phyloP scores from a whole-genome alignment of 2,113 vertebrate species.

The zebrafish (Danio rerio) region GRCz12tu NC_133196.1:19778501-19779000 shows the following conservation, averaged over 20 bases:
- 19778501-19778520: conserved; percentile 90
- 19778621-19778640: conserved; percentile 71
- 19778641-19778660: conserved; percentile 69
- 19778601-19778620: conserved; percentile 72
- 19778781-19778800: conserved; percentile 36
- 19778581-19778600: conserved; percentile 68
- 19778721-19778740: conserved; percentile 44
- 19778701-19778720: conserved; percentile 51
- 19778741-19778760: conserved; percentile 57
- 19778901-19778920: conserved; percentile 23
- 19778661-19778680: conserved; percentile 67
- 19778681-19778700: conserved; percentile 70
- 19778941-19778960: conserved; percentile 53
- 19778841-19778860: not conserved
- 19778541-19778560: conserved; percentile 91
- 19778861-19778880: conserved; percentile 34
- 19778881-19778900: conserved; percentile 42
- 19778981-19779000: conserved; percentile 76
- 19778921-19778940: conserved; percentile 23
- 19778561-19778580: conserved; percentile 76
- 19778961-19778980: conserved; percentile 75
- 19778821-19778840: conserved; percentile 49
- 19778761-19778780: conserved; percentile 62
- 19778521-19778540: conserved; percentile 83
- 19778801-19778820: conserved; percentile 43